Base-by-base conservation (phyloP, 2,113 vertebrate genomes). In the Protobothrops mucrosquamatus region DNA sequence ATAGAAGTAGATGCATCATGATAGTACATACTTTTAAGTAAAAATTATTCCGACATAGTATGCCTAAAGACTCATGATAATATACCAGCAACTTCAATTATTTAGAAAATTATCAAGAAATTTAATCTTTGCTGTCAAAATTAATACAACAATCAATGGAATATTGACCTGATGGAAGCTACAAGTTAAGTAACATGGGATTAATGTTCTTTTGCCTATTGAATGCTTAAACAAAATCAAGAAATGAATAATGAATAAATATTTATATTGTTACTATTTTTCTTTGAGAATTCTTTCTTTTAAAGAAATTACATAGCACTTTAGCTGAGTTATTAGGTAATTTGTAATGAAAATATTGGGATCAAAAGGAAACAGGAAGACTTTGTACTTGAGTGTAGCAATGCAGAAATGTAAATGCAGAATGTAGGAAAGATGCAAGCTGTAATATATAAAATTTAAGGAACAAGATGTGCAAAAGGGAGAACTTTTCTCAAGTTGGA, bases 271-370 rank as follows among this genome's bases (percentile, higher is more conserved):
- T 91, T 34, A 92, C 95, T 56, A 93, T 69, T 52, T 95, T 91
- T 96, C 74, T 96, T 94, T 88, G 64, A 93, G 43, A 89, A 95
- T 94, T 0, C 20, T 14, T 0, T 91, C 69, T 94, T 93, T 92
- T 5, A 15, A 93, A 95, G 0, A 93, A 96, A 96, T 94, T 94
- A 95, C 93, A 57, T 61, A 94, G 23, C 34, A 34, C 93, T 93
- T 97, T 96, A 96, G 95, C 96, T 97, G 88, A 95, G 2, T 92
- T 97, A 95, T 96, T 97, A 95, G 96, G 96, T 97, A 96, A 97
- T 96, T 94, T 93, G n/a, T 74, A 74, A 74, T 74, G 5, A 74
- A 74, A 74, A 74, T 74, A 34, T 74, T 81, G 15, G 6, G 69
- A 81, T 81, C 18, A 95, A 93, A 95, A 95, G 95, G 95, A 18